These are phyloP conservation scores for Brachystomella parvula DNA, from an alignment of 1,140 invertebrate genomes.

Conservation along the genomic window DNA sequence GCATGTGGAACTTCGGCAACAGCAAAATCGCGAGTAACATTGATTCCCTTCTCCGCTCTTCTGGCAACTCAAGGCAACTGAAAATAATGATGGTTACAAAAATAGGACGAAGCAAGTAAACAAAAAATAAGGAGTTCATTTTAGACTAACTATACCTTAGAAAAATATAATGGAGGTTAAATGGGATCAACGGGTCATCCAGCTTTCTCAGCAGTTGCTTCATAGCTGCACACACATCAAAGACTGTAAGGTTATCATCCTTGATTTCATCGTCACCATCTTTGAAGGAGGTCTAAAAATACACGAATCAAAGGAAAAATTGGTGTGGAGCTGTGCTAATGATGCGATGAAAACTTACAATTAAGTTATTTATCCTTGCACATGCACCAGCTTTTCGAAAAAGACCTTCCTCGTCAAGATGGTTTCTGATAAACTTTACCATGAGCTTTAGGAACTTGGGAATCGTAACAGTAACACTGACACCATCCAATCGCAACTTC, in stretches of 20 bases:
- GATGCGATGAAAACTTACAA: constrained; percentile 17
- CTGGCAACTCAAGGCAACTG: constrained; percentile 26
- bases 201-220: constrained; percentile 32
- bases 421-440: constrained; percentile 27
- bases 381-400: constrained; percentile 25
- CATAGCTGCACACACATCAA: constrained; percentile 29
- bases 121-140: background rate
- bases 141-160: constrained; percentile 15
- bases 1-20: constrained; percentile 22
- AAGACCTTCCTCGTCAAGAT: constrained; percentile 29
- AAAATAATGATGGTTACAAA: background rate
- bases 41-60: constrained; percentile 12
- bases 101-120: background rate
- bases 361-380: constrained; percentile 19
- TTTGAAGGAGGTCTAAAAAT: constrained; percentile 18
- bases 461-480: constrained; percentile 6
- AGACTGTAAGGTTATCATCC: constrained; percentile 22
- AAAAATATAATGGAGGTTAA: constrained; percentile 24
- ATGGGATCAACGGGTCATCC: constrained; percentile 25
- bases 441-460: constrained; percentile 6
- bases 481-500: background rate
- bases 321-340: background rate
- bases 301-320: constrained; percentile 2
- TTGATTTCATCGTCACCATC: constrained; percentile 3
- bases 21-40: constrained; percentile 22